Conservation (phyloP, 1,140 invertebrate species). For the Cydia strobilella region DNA sequence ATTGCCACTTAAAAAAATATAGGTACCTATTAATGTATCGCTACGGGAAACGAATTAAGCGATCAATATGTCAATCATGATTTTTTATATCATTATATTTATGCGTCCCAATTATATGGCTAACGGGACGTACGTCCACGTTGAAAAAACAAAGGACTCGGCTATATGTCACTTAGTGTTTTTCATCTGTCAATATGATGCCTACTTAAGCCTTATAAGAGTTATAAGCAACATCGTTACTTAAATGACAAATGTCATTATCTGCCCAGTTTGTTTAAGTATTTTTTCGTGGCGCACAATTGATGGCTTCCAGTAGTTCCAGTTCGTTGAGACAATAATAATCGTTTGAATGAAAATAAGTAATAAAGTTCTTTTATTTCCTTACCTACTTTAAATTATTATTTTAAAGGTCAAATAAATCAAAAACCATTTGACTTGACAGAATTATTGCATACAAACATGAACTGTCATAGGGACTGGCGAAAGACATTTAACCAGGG, state of each 20-base stretch:
- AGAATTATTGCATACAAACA: too few species aligned
- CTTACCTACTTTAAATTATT: too few species aligned
- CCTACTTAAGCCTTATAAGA: slow-evolving; percentile 10
- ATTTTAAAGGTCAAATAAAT: too few species aligned
- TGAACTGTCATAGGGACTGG: too few species aligned
- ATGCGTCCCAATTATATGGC: too few species aligned
- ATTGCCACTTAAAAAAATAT: too few species aligned
- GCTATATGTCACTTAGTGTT: slow-evolving; percentile 2
- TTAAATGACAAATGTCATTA: slow-evolving; percentile 17
- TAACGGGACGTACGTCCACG: not conserved
- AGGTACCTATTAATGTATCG: too few species aligned
- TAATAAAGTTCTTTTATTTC: too few species aligned
- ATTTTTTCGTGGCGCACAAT: not conserved
- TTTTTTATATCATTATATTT: too few species aligned
- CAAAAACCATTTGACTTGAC: too few species aligned
- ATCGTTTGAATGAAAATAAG: not conserved
- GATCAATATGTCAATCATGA: not conserved
- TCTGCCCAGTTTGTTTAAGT: not conserved
- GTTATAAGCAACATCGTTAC: not conserved
- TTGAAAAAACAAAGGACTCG: not conserved
- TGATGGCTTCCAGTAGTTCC: not conserved
- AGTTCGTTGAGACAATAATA: not conserved
- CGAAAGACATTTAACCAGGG: too few species aligned
- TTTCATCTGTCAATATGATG: not conserved
- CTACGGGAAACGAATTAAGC: too few species aligned